Evolutionary conservation across 2,113 vertebrate genomes (phyloP), one percentile per base, ranked within the genome.

Genomic region (Pygoscelis adeliae): DNA sequence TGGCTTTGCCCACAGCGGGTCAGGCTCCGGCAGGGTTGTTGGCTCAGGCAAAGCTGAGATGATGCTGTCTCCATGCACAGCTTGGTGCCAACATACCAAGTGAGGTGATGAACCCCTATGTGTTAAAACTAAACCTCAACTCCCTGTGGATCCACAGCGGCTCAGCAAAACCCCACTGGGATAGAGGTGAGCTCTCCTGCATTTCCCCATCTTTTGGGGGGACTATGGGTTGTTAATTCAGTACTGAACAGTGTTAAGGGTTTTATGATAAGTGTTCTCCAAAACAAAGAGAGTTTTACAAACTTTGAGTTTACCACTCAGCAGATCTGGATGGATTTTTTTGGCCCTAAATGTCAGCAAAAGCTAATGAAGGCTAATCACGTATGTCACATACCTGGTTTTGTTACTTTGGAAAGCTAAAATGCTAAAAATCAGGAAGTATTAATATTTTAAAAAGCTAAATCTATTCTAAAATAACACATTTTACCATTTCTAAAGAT

Each of bases 31-130:
- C 23, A 49, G 32, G 29, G 8, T 29, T 42, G 6, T 59, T 59
- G 61, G 29, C 38, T 73, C 20, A 11, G 44, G 32, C 36, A 50
- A 52, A 63, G 58, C 36, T 13, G 8, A n/a, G 52, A 10, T 2
- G 7, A 29, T 74, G 59, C 20, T 55, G 19, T 69, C 32, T 78
- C 44, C 49, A 4, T 1, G 2, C 74, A 15, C 15, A 26, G 17
- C 70, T 23, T 71, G 50, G 27, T 79, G 61, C 55, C 55, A 70
- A 0, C 1, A 0, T 42, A 17, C 32, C 29, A 32, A 53, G 7
- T 5, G 32, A 70, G 61, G 56, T 38, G 44, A 40, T 59, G 70
- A 52, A 55, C 23, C 23, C 17, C 5, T 0, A 0, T 3, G 11
- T 21, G 44, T 44, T 61, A 74, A 88, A 88, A 70, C 20, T 27